These are phyloP conservation scores for Gerosis bhagava DNA, from an alignment of 2,888 invertebrate species.

Conservation along the genomic window DNA sequence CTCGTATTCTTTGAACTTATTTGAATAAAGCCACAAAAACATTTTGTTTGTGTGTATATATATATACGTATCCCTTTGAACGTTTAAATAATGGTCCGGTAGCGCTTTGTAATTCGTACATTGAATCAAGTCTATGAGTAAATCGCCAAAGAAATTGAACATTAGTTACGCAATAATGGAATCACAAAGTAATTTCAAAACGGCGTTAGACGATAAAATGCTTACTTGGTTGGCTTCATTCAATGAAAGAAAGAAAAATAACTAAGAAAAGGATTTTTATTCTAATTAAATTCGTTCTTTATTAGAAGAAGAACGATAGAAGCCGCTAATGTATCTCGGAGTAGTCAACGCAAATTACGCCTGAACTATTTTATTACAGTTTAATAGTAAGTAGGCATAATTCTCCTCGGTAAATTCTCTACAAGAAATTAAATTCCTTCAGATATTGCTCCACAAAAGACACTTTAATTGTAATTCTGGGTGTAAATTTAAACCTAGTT, in stretches of 20 bases:
- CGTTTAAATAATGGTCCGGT: constrained; percentile 22
- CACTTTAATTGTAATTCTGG: too few species aligned
- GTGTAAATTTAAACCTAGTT: too few species aligned
- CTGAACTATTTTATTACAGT: too few species aligned
- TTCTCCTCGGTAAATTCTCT: too few species aligned
- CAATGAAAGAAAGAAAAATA: background rate
- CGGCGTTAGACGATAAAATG: constrained; percentile 44
- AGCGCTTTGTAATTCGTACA: constrained; percentile 19
- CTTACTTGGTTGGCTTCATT: constrained; percentile 2
- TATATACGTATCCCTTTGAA: constrained; percentile 21
- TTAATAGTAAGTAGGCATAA: too few species aligned
- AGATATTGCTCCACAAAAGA: too few species aligned
- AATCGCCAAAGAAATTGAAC: constrained; percentile 35
- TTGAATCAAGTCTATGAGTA: constrained; percentile 22
- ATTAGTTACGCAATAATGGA: constrained; percentile 20
- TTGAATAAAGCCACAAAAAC: constrained; percentile 25
- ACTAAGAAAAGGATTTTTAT: constrained; percentile 22
- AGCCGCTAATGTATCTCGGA: too few species aligned
- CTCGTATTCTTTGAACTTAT: constrained; percentile 23
- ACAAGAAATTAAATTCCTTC: too few species aligned
- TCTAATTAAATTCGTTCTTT: too few species aligned
- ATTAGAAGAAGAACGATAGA: too few species aligned
- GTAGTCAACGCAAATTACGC: too few species aligned
- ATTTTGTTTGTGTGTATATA: too few species aligned
- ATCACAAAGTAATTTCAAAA: constrained; percentile 15